Evolutionary conservation across 2,113 vertebrate species (phyloP).

Genomic region (Laticauda colubrina): DNA sequence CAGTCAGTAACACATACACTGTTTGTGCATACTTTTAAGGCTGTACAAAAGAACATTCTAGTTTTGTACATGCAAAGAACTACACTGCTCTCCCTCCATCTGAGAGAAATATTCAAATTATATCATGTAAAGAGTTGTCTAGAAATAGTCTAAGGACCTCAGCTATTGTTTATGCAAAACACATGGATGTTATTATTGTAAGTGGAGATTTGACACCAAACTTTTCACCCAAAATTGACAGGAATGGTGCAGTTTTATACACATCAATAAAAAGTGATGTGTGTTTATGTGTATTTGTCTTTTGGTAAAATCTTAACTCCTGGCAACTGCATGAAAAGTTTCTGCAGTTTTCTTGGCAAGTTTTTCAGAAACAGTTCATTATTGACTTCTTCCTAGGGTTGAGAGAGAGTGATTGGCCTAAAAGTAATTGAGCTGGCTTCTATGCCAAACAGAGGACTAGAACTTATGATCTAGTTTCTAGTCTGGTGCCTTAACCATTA

Average conservation of each 20-base stretch:
- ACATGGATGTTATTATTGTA: neutral
- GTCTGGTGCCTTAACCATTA: neutral
- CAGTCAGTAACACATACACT: neutral
- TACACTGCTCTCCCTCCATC: neutral
- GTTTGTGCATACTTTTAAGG: neutral
- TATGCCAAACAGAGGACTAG: neutral
- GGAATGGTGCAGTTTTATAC: neutral
- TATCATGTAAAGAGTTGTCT: neutral
- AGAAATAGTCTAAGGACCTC: neutral
- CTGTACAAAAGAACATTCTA: neutral
- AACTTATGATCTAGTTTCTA: neutral
- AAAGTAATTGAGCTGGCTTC: neutral
- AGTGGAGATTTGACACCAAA: neutral
- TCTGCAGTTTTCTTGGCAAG: neutral
- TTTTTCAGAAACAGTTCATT: neutral
- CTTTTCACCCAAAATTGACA: neutral
- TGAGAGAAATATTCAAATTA: neutral
- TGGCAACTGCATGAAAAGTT: neutral
- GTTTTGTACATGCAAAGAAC: neutral
- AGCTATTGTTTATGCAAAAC: neutral
- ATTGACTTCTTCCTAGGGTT: neutral
- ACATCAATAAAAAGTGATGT: neutral
- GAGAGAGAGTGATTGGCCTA: neutral
- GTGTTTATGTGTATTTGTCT: neutral
- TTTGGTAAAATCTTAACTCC: neutral